A percentile compares a stretch with the other conserved stretches of the same genome.
phyloP scores from a whole-genome alignment of 2,797 vertebrate genomes.

The Avahi laniger region DNA sequence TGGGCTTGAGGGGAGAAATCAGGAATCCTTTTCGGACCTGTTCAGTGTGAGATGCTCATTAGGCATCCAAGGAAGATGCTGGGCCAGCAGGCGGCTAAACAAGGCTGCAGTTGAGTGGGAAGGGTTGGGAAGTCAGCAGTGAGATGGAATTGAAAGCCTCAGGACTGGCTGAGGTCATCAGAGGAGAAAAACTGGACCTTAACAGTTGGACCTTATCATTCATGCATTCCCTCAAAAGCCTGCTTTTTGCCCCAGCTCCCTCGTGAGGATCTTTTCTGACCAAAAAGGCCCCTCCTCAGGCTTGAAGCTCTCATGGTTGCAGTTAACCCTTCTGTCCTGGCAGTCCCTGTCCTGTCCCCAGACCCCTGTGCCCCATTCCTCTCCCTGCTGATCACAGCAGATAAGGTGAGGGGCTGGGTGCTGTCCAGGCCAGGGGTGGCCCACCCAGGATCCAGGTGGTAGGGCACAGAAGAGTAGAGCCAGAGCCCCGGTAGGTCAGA shows the following conservation, averaged over 20 bases:
- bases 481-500: no score
- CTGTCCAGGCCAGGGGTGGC: background rate
- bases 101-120: background rate
- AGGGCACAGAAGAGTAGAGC: background rate
- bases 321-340: background rate
- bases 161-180: background rate
- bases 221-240: background rate
- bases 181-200: background rate
- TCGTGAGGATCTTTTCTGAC: background rate
- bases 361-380: background rate
- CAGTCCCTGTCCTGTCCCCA: background rate
- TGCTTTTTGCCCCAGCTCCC: background rate
- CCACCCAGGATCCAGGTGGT: background rate
- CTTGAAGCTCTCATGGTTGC: background rate
- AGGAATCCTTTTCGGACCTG: background rate
- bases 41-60: background rate
- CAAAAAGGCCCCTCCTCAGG: background rate
- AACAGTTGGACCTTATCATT: background rate
- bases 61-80: background rate
- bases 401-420: background rate
- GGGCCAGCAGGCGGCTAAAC: background rate
- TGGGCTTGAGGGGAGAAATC: background rate
- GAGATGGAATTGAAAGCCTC: background rate
- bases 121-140: background rate
- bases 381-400: background rate